Evolutionary conservation across 2,797 vertebrate genomes (phyloP).

Genomic region (Ctenopoma multispine): DNA sequence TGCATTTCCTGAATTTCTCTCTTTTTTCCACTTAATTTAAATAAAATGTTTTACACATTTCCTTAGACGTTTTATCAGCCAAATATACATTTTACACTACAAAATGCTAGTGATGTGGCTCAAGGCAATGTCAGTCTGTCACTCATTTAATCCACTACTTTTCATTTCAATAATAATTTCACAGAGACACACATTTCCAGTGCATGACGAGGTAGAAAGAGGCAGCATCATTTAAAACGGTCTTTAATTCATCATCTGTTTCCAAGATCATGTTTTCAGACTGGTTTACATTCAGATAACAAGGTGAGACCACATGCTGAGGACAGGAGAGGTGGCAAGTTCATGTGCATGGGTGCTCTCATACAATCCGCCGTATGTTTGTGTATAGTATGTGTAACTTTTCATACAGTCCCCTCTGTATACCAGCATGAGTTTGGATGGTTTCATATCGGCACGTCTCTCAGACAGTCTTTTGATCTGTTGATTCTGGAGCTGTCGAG

Average conservation of each 20-base stretch:
- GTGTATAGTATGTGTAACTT: conserved; percentile 21
- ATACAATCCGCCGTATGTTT: conserved; percentile 48
- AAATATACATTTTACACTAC: background rate
- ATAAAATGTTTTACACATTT: background rate
- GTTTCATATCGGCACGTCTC: conserved; percentile 9
- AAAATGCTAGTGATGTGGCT: background rate
- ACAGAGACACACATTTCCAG: background rate
- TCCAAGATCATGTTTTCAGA: conserved; percentile 64
- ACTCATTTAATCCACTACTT: fast-evolving
- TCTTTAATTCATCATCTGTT: conserved; percentile 73
- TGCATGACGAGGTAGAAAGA: conserved; percentile 15
- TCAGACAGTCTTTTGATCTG: conserved; percentile 80
- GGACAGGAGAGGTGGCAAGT: conserved; percentile 72
- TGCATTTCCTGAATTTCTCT: background rate
- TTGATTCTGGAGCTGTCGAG: conserved; percentile 68
- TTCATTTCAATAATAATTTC: background rate
- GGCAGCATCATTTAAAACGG: conserved; percentile 68
- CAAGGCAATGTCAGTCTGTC: background rate
- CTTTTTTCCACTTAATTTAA: background rate
- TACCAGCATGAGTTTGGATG: conserved; percentile 26
- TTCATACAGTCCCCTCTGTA: conserved; percentile 67
- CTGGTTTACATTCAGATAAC: conserved; percentile 79
- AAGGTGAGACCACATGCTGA: conserved; percentile 77
- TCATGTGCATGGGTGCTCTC: conserved; percentile 65
- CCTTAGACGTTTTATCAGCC: background rate